Base-by-base conservation (phyloP, 2,888 invertebrate genomes). In the Eucera pruinosa region DNA sequence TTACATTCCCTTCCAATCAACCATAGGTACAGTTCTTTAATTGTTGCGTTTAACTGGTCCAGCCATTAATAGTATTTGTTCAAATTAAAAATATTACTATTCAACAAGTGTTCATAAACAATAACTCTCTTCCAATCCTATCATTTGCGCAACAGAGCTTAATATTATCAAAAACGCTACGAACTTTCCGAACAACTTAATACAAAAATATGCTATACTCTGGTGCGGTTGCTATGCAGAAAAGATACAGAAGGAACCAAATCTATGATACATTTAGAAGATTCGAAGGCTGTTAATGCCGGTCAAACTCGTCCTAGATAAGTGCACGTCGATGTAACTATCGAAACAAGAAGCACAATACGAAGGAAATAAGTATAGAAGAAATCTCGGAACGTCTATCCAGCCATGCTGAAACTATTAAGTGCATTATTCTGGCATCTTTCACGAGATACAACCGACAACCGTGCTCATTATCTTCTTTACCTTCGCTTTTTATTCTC, bases 241-340 rank as follows among this genome's bases (percentile, higher is more conserved):
- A n/a, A 33, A 50, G 33, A 54, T 11, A 60, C 54, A 25, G 41
- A 20, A 43, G 20, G 33, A 41, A 13, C 7, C 30, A 20, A 54
- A 55, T 48, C 47, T 52, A 61, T 55, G n/a, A n/a, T n/a, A n/a
- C n/a, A 23, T 57, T 43, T 52, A 43, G 25, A 52, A 18, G 20
- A 15, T 45, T n/a, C 39, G 43, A 69, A 36, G 33, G 20, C 43
- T 50, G 23, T n/a, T 45, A 33, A 60, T 65, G 65, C 72, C 48
- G 70, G 61, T 73, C 33, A 76, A 76, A 65, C 65, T 57, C 41
- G 66, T 73, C 55, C 57, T 25, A 54, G 61, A 39, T 57, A 50
- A 50, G 57, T 0, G 45, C 55, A 39, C 36, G 27, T 67, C 48
- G 57, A 43, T 50, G 41, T 57, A 30, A 7, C 48, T 62, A 23